phyloP scores from a whole-genome alignment of 30 jellyfish, hydroid and myxozoan genomes.

The Aurelia sp. region DNA sequence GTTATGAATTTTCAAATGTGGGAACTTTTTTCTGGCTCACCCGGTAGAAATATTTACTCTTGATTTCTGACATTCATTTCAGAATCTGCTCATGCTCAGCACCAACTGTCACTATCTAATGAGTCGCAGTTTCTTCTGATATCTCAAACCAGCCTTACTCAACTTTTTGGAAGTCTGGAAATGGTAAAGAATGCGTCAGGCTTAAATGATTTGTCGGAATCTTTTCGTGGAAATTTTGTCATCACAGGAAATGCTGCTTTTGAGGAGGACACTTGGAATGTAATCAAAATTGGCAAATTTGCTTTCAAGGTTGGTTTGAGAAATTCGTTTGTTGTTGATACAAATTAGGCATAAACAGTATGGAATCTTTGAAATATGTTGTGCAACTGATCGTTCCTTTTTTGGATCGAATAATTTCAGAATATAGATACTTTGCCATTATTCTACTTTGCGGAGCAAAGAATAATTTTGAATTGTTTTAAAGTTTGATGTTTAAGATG shows the following conservation, averaged over 20 bases:
- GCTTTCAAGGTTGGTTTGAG: slow-evolving; percentile 21
- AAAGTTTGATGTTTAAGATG: too few species aligned
- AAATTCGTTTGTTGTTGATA: not conserved
- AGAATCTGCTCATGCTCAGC: not conserved
- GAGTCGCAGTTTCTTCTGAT: slow-evolving; percentile 55
- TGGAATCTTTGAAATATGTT: too few species aligned
- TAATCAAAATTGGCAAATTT: slow-evolving; percentile 15
- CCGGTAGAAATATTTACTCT: too few species aligned
- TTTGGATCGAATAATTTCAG: too few species aligned
- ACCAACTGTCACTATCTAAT: slow-evolving; percentile 46
- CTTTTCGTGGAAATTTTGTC: slow-evolving; percentile 60
- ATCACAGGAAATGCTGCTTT: slow-evolving; percentile 23
- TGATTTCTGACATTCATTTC: too few species aligned
- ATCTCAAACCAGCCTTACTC: slow-evolving; percentile 34
- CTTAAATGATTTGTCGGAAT: slow-evolving; percentile 3
- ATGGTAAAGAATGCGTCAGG: not conserved
- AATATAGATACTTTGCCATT: too few species aligned
- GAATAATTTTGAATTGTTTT: too few species aligned
- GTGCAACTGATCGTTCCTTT: too few species aligned
- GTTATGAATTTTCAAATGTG: too few species aligned
- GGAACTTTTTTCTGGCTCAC: too few species aligned
- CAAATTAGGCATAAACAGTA: not conserved
- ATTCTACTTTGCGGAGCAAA: too few species aligned
- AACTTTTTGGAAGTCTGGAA: slow-evolving; percentile 1
- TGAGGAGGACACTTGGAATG: slow-evolving; percentile 52